Evolutionary conservation across 2,888 invertebrate genomes (phyloP).

Genomic region (Hirtodrosophila histrioides): DNA sequence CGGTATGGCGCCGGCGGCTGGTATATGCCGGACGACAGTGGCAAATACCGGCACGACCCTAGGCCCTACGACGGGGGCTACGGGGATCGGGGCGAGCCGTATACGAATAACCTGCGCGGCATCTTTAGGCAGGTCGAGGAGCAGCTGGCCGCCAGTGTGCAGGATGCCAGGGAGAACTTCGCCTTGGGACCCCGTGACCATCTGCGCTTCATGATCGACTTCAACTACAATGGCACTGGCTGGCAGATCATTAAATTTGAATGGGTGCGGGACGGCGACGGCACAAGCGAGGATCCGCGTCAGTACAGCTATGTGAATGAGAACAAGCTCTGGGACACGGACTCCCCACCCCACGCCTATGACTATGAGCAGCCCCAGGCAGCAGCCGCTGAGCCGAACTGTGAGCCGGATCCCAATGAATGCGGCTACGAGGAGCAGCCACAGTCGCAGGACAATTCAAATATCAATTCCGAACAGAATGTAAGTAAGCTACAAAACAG

Average conservation of each 20-base stretch:
- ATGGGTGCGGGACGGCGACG: slow-evolving; percentile 80
- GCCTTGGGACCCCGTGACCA: slow-evolving; percentile 73
- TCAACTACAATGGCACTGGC: slow-evolving; percentile 80
- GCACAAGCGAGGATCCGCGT: slow-evolving; percentile 63
- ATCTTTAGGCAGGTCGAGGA: slow-evolving; percentile 51
- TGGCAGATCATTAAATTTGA: slow-evolving; percentile 83
- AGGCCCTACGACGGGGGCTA: slow-evolving; percentile 86
- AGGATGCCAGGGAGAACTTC: slow-evolving; percentile 43
- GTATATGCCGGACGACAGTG: slow-evolving; percentile 86
- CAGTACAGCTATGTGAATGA: slow-evolving; percentile 85
- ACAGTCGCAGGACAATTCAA: not conserved
- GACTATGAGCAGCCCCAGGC: slow-evolving; percentile 37
- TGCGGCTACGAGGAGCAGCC: not conserved
- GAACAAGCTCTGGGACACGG: slow-evolving; percentile 84
- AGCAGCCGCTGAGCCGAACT: not conserved
- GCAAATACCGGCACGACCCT: slow-evolving; percentile 85
- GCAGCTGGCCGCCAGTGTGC: slow-evolving; percentile 56
- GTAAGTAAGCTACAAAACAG: slow-evolving; percentile 34
- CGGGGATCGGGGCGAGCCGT: slow-evolving; percentile 85
- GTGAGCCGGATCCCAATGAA: slow-evolving; percentile 10
- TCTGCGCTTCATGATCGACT: slow-evolving; percentile 80
- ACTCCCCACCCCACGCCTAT: slow-evolving; percentile 16
- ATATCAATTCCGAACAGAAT: slow-evolving; percentile 36
- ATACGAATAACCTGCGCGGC: slow-evolving; percentile 64
- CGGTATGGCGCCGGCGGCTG: slow-evolving; percentile 84